Evolutionary conservation across 37 sponge, comb jelly and placozoan species (phyloP), one percentile per base, ranked within the genome.

Genomic region (Hexactinellida sp.): DNA sequence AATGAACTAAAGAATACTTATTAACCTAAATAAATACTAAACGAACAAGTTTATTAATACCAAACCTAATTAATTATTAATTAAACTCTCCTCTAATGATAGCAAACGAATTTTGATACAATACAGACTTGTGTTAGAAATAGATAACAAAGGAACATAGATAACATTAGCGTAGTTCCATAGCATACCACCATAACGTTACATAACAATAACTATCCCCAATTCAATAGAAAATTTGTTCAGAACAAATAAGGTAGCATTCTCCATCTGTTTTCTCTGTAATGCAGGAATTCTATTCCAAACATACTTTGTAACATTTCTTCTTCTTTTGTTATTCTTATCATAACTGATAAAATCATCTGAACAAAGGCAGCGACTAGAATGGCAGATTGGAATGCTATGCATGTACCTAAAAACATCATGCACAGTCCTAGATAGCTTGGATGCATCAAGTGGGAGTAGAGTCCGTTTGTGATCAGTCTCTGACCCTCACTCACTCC

Each of bases 401-500:
- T 63, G 3, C 28, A 3, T 25, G 76, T 32, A 32, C 76, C 76
- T n/a, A 63, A 28, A 23, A 63, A 63, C 13, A 63, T 32, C 28
- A 10, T 63, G 21, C 3, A 63, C 30, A 63, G 34, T 28, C 76
- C 76, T 23, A 63, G 34, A 63, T 63, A 63, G 34, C 76, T 63
- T 32, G 76, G 76, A 63, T 63, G 76, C 76, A 63, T 63, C 25
- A 63, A 7, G 34, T 63, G 30, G 13, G 76, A 21, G 76, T 63
- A 63, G 25, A 63, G 5, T 32, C 76, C 76, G 25, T 23, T 63
- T n/a, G 21, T 10, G 76, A 63, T n/a, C 5, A 63, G 34, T 63
- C 13, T 63, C 76, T 63, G 76, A n/a, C 76, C 76, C 30, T 63
- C 34, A 63, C 76, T 63, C 76, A 63, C 76, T 1, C 76, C 76